Percentiles rank a stretch among this genome's conserved stretches.
phyloP scores from a whole-genome alignment of 2,113 vertebrate genomes.

The Dasyurus viverrinus region DNA sequence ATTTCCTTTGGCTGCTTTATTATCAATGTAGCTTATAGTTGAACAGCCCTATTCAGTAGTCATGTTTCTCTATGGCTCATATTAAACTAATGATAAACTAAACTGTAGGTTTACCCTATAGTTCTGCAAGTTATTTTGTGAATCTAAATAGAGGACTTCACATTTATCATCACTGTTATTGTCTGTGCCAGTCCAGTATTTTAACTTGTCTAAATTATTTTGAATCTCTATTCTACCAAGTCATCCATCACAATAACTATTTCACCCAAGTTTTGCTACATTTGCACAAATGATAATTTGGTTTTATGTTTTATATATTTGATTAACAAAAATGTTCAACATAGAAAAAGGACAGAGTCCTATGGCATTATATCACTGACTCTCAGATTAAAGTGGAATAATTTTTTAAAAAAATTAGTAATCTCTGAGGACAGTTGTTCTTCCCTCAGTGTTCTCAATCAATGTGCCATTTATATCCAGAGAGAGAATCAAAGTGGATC shows the following conservation, averaged over 20 bases:
- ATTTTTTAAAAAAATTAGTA: not conserved
- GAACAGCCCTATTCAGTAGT: not conserved
- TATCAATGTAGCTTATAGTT: not conserved
- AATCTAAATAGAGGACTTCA: not conserved
- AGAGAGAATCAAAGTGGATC: too few species aligned
- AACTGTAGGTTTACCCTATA: not conserved
- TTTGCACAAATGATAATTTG: not conserved
- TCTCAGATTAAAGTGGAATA: not conserved
- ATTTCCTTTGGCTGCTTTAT: not conserved
- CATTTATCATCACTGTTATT: not conserved
- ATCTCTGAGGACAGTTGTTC: not conserved
- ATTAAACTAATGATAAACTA: not conserved
- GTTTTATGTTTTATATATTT: not conserved
- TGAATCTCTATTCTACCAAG: not conserved
- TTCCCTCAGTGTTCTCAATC: not conserved
- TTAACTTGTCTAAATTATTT: not conserved
- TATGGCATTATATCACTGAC: not conserved
- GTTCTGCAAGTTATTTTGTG: not conserved
- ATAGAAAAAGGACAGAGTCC: not conserved
- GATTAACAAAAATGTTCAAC: not conserved
- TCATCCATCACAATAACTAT: not conserved
- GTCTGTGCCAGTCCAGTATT: not conserved
- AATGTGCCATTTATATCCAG: too few species aligned
- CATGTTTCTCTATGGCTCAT: conserved; percentile 1
- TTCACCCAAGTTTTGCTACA: not conserved